phyloP scores from a whole-genome alignment of 2,113 vertebrate species.

The Gulo gulo region DNA sequence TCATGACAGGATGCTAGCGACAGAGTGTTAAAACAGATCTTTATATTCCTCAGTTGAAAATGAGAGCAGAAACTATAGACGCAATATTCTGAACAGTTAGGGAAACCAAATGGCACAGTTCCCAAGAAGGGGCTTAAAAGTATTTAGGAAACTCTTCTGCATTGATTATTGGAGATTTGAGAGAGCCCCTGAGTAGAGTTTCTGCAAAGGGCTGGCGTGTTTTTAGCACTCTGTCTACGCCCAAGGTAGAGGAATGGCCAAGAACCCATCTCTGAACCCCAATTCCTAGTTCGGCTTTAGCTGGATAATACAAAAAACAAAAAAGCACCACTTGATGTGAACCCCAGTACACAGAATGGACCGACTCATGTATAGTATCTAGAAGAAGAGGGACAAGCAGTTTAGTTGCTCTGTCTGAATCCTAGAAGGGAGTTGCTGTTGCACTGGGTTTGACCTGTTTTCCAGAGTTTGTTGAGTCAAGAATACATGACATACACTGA shows the following conservation, averaged over 20 bases:
- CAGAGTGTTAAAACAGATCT: not conserved
- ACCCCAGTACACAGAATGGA: not conserved
- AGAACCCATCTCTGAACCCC: not conserved
- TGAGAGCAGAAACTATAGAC: not conserved
- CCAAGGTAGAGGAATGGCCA: not conserved
- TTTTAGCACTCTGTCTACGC: not conserved
- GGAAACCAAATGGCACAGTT: not conserved
- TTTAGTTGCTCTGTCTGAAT: not conserved
- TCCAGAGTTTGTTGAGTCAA: not conserved
- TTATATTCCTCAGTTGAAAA: too few relatives aligned
- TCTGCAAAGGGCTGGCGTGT: not conserved
- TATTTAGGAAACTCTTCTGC: not conserved
- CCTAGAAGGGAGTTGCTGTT: not conserved
- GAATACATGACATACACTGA: not conserved
- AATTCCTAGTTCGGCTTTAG: not conserved
- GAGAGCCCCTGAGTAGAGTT: not conserved
- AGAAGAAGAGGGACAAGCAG: not conserved
- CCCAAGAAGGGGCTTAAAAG: not conserved
- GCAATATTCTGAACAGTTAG: not conserved
- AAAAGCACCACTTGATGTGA: not conserved
- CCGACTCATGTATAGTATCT: not conserved
- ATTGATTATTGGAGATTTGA: not conserved
- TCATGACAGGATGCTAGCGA: rapidly evolving
- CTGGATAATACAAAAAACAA: not conserved
- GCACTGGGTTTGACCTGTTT: not conserved